Conservation (phyloP, 2,797 vertebrate species). For the Acrossocheilus wenchowensis region DNA sequence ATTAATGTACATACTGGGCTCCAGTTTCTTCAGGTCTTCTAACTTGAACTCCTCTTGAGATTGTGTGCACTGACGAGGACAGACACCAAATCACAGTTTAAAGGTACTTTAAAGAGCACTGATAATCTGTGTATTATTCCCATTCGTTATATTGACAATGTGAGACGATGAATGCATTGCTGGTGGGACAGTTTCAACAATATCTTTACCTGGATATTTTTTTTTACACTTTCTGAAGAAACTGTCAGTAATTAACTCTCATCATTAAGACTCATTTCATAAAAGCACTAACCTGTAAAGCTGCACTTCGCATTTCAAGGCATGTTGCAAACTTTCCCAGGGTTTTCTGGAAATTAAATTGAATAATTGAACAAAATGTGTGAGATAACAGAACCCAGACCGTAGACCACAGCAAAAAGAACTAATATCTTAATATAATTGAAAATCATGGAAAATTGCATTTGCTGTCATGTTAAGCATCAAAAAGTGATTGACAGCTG, state of each 20-base stretch:
- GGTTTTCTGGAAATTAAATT: constrained; percentile 84
- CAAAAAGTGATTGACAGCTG: neutral
- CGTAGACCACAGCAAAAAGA: neutral
- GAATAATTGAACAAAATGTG: neutral
- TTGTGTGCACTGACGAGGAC: constrained; percentile 84
- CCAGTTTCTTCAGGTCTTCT: constrained; percentile 96
- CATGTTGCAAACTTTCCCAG: constrained; percentile 97
- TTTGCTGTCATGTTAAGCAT: neutral
- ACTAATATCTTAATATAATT: neutral
- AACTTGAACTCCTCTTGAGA: constrained; percentile 93
- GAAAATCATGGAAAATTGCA: no score
- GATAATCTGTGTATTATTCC: neutral
- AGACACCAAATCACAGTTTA: neutral
- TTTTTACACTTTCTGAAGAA: neutral
- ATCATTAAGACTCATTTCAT: neutral
- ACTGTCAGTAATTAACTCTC: neutral
- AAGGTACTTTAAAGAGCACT: neutral
- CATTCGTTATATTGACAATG: neutral
- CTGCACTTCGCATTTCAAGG: constrained; percentile 93
- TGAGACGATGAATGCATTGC: no score
- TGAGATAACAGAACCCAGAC: neutral
- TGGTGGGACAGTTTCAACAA: no score
- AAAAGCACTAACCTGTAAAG: constrained; percentile 87
- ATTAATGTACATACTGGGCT: constrained; percentile 86
- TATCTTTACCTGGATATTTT: no score